Percentiles rank a stretch among this genome's conserved stretches.
phyloP scores from a whole-genome alignment of 2,113 vertebrate genomes.

The Pelobates fuscus region DNA sequence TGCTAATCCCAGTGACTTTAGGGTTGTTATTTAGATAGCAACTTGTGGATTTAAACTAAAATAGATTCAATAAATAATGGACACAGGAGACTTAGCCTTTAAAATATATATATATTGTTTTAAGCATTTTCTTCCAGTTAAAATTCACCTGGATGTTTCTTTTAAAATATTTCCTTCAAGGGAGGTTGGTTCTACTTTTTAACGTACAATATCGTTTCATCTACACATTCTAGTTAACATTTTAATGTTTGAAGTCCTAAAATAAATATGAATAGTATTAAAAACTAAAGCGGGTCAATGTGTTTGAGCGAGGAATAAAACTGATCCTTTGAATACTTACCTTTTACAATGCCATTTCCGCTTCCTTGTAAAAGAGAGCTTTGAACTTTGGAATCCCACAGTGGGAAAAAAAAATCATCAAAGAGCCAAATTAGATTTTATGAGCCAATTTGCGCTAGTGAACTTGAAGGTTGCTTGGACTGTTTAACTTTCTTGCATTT shows the following conservation, averaged over 20 bases:
- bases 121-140: slow-evolving; percentile 4
- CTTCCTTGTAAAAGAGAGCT: slow-evolving; percentile 29
- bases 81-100: no score
- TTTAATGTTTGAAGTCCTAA: slow-evolving; percentile 33
- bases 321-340: slow-evolving; percentile 30
- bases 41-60: no score
- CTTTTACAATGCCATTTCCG: slow-evolving; percentile 22
- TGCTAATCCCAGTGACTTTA: no score
- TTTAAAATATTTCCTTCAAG: neutral
- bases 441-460: slow-evolving; percentile 24
- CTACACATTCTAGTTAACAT: slow-evolving; percentile 22
- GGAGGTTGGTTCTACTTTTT: neutral
- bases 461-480: slow-evolving; percentile 35
- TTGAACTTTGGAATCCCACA: slow-evolving; percentile 20
- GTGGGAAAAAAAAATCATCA: slow-evolving; percentile 33
- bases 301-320: neutral
- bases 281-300: no score
- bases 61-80: no score
- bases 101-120: no score
- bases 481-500: slow-evolving; percentile 17
- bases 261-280: slow-evolving; percentile 37
- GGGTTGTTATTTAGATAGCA: no score
- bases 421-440: slow-evolving; percentile 39
- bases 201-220: slow-evolving; percentile 34
- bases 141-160: neutral